Base-by-base conservation (phyloP, 2,113 vertebrate genomes). In the Tragulus kanchil region DNA sequence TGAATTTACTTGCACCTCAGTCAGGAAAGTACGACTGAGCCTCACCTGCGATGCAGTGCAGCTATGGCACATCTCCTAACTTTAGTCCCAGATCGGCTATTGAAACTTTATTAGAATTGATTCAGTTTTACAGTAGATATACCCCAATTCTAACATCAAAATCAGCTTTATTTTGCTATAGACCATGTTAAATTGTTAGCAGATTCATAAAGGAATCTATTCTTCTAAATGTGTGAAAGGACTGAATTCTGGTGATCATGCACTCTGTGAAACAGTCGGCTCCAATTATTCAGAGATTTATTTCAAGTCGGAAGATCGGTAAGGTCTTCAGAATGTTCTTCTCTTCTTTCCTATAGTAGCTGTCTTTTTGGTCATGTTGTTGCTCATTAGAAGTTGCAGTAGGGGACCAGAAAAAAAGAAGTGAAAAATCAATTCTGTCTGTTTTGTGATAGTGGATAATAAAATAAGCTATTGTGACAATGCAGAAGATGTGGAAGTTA, bases 361-460 rank as follows among this genome's bases (percentile, higher is more conserved):
- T 85, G 65, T 81, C 26, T 78, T 92, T 90, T 90, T 79, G 54
- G 65, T 85, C 84, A 93, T 96, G 83, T 96, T 73, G 6, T 45
- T 75, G 65, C 88, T 95, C 16, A 36, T 77, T 94, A 90, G 87
- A 79, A 87, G 16, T 71, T 71, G 42, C 42, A 84, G n/a, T 82
- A 69, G n/a, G 64, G 26, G 19, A 48, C 61, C 42, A 79, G 31
- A 56, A 42, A 15, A 82, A 95, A 92, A 96, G 26, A 85, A 90
- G 61, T 54, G 79, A 97, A 94, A 54, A 96, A 64, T 94, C 78
- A 95, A 19, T 92, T 67, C 6, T 83, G 36, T 87, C 78, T 82
- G 26, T 84, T 94, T 95, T 77, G 69, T 85, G 31, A n/a, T 83
- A 36, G 42, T 73, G 14, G 59, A 45, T 97, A 87, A 73, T 36